Evolutionary conservation across 2,888 invertebrate genomes (phyloP), one percentile per base, ranked within the genome.

Genomic region (Chloroclysta siterata): DNA sequence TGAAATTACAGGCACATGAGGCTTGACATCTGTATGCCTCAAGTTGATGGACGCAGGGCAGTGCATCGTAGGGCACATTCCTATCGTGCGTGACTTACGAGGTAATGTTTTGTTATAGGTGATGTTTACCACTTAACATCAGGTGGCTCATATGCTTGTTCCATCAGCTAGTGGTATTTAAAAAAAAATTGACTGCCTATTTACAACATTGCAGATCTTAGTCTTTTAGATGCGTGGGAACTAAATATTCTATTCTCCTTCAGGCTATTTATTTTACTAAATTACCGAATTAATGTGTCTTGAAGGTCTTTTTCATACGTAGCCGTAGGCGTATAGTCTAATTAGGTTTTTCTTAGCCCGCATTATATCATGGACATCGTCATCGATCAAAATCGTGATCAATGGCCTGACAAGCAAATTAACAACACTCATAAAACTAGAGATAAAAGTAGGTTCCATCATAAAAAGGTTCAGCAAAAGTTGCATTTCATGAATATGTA

Each of bases 321-420:
- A 39, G 36, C 22, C 17, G 44, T 54, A 44, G 44, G 44, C 44
- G 33, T n/a, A 6, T 17, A 36, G 15, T 53, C 52, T 48, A 48
- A 63, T 53, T 53, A 53, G 42, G 53, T 48, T 48, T 56, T 53
- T 63, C 13, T 2, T 33, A 33, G 7, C 3, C 11, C 11, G 11
- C 52, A 29, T 50, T 22, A 36, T 17, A 15, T n/a, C 42, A 22
- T 36, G 22, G 41, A 41, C 50, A 15, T 28, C 42, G 44, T 60
- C 48, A 60, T 65, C 57, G 28, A 65, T 65, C 53, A 57, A 60
- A 64, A 52, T 33, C 56, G 53, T 15, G 53, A 14, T 42, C 28
- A 5, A 42, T 42, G 10, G 22, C 17, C 28, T 42, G 39, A 36
- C 33, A 36, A 17, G 22, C n/a, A 50, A 56, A 47, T 50, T 11